Conservation (phyloP, 2,888 invertebrate genomes). For the Eupithecia dodoneata region DNA sequence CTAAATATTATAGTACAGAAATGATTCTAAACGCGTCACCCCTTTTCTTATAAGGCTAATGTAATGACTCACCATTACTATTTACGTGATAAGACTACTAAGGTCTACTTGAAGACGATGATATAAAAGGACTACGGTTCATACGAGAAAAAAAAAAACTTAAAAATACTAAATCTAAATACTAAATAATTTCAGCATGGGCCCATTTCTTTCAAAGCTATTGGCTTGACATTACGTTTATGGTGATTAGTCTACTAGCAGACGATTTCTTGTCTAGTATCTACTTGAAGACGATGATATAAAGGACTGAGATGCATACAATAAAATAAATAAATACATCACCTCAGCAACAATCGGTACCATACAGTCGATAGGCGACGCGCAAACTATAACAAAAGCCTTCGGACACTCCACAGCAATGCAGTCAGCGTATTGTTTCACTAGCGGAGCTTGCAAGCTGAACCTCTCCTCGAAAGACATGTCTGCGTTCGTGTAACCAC, state of each 20-base stretch:
- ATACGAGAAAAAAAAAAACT: too few relatives aligned
- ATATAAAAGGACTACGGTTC: too few relatives aligned
- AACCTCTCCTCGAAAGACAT: slow-evolving; percentile 70
- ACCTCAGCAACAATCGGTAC: slow-evolving; percentile 81
- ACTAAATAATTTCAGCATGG: too few relatives aligned
- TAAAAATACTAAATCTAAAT: too few relatives aligned
- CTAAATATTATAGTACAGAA: too few relatives aligned
- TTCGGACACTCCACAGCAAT: slow-evolving; percentile 82
- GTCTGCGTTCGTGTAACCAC: slow-evolving; percentile 57
- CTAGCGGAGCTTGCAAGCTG: slow-evolving; percentile 68
- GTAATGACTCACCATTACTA: too few relatives aligned
- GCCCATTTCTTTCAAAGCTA: background rate
- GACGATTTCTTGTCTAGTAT: background rate
- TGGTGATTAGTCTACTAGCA: background rate
- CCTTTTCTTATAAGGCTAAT: too few relatives aligned
- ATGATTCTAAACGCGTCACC: too few relatives aligned
- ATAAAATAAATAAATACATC: slow-evolving; percentile 23
- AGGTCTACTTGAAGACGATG: too few relatives aligned
- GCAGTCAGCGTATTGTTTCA: slow-evolving; percentile 74
- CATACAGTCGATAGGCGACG: slow-evolving; percentile 82
- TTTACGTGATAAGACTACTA: too few relatives aligned
- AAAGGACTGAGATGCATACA: background rate
- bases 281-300: background rate
- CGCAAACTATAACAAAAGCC: slow-evolving; percentile 79
- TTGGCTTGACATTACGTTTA: background rate